A percentile compares a stretch with the other conserved stretches of the same genome.
Evolutionary conservation across 1,140 invertebrate species (phyloP).

Genomic region (Sitophilus oryzae): DNA sequence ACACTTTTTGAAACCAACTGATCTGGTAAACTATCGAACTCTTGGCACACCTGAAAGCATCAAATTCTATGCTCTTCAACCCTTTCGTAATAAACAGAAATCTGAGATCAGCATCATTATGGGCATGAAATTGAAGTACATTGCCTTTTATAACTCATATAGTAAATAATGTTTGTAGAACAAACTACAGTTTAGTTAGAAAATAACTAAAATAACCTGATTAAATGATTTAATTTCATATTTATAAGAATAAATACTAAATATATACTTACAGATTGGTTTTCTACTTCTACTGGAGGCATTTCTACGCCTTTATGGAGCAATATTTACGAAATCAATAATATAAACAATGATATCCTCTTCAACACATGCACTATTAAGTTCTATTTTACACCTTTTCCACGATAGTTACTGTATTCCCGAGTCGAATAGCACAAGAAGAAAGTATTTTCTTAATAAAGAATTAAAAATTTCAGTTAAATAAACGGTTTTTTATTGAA

Average conservation of each 20-base stretch:
- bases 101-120: no score
- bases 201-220: background rate
- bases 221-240: background rate
- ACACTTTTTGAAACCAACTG: slow-evolving; percentile 98
- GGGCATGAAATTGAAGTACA: background rate
- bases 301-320: no score
- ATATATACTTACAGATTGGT: slow-evolving; percentile 15
- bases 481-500: background rate
- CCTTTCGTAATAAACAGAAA: no score
- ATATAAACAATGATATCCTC: no score
- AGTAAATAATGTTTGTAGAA: slow-evolving; percentile 3
- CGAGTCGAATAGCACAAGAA: no score
- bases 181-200: slow-evolving; percentile 2
- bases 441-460: no score
- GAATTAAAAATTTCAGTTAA: background rate
- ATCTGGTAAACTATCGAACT: slow-evolving; percentile 97
- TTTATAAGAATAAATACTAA: background rate
- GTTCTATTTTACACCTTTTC: no score
- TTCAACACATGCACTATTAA: no score
- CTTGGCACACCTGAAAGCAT: slow-evolving; percentile 93
- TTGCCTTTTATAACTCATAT: no score
- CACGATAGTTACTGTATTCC: no score
- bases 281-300: slow-evolving; percentile 21
- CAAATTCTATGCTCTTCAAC: slow-evolving; percentile 66
- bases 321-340: no score